Evolutionary conservation across 1,140 invertebrate species (phyloP), one percentile per base, ranked within the genome.

Genomic region (Drosophila murphyi): DNA sequence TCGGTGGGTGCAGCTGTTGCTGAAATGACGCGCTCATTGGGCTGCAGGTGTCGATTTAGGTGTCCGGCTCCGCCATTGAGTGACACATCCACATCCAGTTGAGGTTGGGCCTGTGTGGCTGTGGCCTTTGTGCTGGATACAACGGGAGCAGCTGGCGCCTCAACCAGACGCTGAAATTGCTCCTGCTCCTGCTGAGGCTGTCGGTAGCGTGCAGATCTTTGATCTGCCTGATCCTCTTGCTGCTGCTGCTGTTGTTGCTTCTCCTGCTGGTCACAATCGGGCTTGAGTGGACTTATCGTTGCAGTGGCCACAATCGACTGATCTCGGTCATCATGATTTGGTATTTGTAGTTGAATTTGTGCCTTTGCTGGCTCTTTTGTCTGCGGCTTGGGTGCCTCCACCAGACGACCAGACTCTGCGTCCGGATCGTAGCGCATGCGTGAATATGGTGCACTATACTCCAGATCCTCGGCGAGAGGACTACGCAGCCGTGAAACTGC

Each of bases 1-100:
- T 93, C 92, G 1, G 91, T 91, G 7, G 94, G 94, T 4, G 94
- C 94, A 1, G 94, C 93, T 0, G 94, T 94, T n/a, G 94, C 94
- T 0, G 94, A 94, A 10, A 95, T 91, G 1, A 95, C 94, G 8
- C 91, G 79, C 55, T 92, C 86, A 34, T 90, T 94, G 86, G 68
- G 92, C 92, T 76, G 93, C 88, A 61, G 93, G 5, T 74, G 72
- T 4, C 72, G 72, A 45, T 62, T 74, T 75, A 79, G 64, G 34
- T 89, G 74, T 5, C 89, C 86, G 39, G 82, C 77, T 5, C 61
- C 82, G 29, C 87, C 80, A 35, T 91, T 90, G 1, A 74, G 62
- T 0, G 80, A 64, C 8, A 90, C 82, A 57, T 91, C 87, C 28
- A 91, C 82, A 67, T 85, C 81, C 4, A 79, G 69, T 3, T 74